Base-by-base conservation (phyloP, 2,113 vertebrate species). In the Pandion haliaetus region DNA sequence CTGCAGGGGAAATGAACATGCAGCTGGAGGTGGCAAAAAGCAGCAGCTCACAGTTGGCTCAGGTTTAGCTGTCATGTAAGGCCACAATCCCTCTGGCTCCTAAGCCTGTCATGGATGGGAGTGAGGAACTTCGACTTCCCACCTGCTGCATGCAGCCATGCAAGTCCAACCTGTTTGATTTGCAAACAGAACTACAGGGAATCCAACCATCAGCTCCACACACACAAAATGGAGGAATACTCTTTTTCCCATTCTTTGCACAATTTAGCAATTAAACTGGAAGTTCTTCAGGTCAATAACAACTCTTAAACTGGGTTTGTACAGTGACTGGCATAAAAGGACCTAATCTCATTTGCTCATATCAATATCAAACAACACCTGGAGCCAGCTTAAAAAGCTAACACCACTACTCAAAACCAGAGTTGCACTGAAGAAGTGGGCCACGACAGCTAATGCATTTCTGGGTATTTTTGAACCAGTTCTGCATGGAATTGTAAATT, bases 361-460 rank as follows among this genome's bases (percentile, higher is more conserved):
- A 45, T 34, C 50, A 15, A 9, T 71, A 86, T 34, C 24, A 61
- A 90, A 76, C 17, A 65, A 21, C 65, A 67, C 17, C 66, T 87
- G 58, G 15, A 94, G 34, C 18, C 44, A 72, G 36, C 14, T 89
- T 44, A 26, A 57, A 84, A 50, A 87, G 25, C 29, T 79, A 38
- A 9, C 0, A 0, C 17, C n/a, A 2, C 76, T 65, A 19, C 77
- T 80, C 61, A 79, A 61, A 94, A 29, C 23, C 44, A 76, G 65
- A 90, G 59, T 6, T 69, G 26, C 42, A 8, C 40, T 82, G 78
- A 88, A 89, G 87, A 93, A 94, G 93, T 93, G 81, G 78, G 25
- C 95, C 66, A 12, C 85, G 70, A 82, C 95, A 96, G 31, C 57
- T 85, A 91, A 95, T 23, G 38, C n/a, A 21, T 95, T 94, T 93